Evolutionary conservation across 2,888 invertebrate species (phyloP).

Genomic region (Drosophila affinis): DNA sequence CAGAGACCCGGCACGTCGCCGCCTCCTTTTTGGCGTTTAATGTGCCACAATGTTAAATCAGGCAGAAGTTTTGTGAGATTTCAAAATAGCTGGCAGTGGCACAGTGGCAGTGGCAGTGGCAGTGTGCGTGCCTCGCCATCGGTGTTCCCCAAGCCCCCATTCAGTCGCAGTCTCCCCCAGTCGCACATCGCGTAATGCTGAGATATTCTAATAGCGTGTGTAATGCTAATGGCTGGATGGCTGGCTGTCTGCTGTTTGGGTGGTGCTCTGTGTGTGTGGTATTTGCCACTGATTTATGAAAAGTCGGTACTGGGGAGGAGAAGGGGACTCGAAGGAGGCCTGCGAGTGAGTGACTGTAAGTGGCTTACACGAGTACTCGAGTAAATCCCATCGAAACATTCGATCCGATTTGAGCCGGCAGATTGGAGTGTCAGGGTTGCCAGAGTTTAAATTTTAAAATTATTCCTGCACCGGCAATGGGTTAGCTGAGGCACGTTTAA

Average conservation of each 20-base stretch:
- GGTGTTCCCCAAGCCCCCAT: background rate
- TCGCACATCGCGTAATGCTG: constrained; percentile 62
- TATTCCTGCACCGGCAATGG: constrained; percentile 16
- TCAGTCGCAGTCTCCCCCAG: background rate
- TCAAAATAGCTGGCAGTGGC: constrained; percentile 66
- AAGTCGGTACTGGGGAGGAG: constrained; percentile 30
- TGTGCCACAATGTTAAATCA: constrained; percentile 65
- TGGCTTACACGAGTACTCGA: constrained; percentile 9
- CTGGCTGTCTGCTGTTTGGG: constrained; percentile 1
- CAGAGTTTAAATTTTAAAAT: constrained; percentile 19
- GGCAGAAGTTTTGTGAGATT: constrained; percentile 71
- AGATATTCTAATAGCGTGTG: constrained; percentile 77
- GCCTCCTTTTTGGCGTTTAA: constrained; percentile 19
- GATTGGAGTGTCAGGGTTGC: background rate
- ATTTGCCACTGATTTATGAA: constrained; percentile 69
- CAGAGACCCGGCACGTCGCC: constrained; percentile 12
- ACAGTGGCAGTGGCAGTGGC: too few relatives aligned
- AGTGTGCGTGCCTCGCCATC: constrained; percentile 53
- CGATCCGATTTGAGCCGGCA: constrained; percentile 5
- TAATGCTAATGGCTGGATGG: constrained; percentile 66
- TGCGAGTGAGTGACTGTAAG: constrained; percentile 1
- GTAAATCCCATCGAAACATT: background rate
- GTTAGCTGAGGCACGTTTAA: constrained; percentile 21
- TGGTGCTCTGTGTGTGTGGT: constrained; percentile 25
- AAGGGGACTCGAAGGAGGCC: background rate